A percentile compares a stretch with the other conserved stretches of the same genome.
phyloP scores from a whole-genome alignment of 2,888 invertebrate genomes.

The Theretra japonica region DNA sequence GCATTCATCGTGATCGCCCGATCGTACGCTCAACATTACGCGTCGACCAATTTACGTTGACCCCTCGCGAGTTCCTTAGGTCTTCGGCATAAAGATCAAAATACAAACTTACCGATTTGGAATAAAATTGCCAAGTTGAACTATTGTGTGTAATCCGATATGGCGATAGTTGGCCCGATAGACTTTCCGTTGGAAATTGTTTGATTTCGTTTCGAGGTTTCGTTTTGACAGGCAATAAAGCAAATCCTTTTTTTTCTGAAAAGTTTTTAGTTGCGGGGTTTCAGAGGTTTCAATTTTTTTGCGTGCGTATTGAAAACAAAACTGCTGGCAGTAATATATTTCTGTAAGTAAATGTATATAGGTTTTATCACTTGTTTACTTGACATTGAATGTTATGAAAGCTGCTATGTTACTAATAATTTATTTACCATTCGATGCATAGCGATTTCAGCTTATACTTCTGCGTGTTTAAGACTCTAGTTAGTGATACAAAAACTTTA shows the following conservation, averaged over 20 bases:
- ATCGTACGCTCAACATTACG: slow-evolving; percentile 72
- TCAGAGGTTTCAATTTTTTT: background rate
- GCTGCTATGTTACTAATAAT: no score
- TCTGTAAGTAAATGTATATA: background rate
- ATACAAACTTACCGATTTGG: slow-evolving; percentile 40
- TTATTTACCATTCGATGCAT: no score
- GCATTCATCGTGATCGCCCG: slow-evolving; percentile 82
- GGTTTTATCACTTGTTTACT: background rate
- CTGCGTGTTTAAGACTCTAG: background rate
- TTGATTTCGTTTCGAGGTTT: slow-evolving; percentile 67
- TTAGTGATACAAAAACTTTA: background rate
- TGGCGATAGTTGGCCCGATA: slow-evolving; percentile 72
- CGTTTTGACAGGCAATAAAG: slow-evolving; percentile 58
- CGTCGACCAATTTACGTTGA: slow-evolving; percentile 57
- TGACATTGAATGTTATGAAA: no score
- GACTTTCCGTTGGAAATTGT: slow-evolving; percentile 71
- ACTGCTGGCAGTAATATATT: background rate
- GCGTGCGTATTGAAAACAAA: background rate
- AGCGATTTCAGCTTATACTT: background rate
- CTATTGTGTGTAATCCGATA: slow-evolving; percentile 78
- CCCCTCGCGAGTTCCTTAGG: slow-evolving; percentile 50
- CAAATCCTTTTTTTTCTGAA: slow-evolving; percentile 16
- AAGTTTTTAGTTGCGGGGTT: slow-evolving; percentile 12
- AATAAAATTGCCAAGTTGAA: slow-evolving; percentile 59
- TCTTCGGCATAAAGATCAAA: slow-evolving; percentile 52